These are phyloP conservation scores for Diuraphis noxia DNA, from an alignment of 1,140 invertebrate genomes.

Conservation along the genomic window DNA sequence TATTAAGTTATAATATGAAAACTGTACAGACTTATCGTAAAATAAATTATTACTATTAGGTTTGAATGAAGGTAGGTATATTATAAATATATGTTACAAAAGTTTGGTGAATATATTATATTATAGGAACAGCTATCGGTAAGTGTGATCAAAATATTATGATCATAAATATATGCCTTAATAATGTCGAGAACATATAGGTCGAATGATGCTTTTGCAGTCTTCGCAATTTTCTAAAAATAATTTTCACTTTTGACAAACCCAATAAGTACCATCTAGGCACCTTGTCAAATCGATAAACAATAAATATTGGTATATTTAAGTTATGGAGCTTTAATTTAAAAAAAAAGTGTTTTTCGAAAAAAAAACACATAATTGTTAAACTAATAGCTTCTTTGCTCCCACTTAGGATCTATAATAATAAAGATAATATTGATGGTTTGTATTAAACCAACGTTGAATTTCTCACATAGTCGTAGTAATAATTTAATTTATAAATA, in stretches of 20 bases:
- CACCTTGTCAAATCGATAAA: neutral
- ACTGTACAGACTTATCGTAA: neutral
- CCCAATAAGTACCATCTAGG: neutral
- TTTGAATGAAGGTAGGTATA: neutral
- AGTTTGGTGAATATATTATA: slow-evolving; percentile 16
- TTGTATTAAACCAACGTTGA: neutral
- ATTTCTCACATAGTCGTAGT: neutral
- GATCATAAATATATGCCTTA: neutral
- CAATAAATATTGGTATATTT: neutral
- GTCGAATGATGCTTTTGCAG: neutral
- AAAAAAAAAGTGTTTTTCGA: neutral
- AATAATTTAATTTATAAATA: slow-evolving; percentile 21
- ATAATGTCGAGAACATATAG: slow-evolving; percentile 15
- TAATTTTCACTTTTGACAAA: neutral
- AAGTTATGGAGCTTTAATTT: neutral
- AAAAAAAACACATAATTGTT: neutral
- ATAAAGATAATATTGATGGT: neutral
- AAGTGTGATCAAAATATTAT: neutral
- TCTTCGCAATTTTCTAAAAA: neutral
- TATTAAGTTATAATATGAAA: neutral
- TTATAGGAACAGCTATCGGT: neutral
- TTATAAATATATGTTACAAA: slow-evolving; percentile 11
- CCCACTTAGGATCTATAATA: neutral
- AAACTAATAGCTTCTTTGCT: neutral
- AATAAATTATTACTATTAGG: neutral